These are phyloP conservation scores for Asobara japonica DNA, from an alignment of 1,140 invertebrate genomes.

Conservation along the genomic window DNA sequence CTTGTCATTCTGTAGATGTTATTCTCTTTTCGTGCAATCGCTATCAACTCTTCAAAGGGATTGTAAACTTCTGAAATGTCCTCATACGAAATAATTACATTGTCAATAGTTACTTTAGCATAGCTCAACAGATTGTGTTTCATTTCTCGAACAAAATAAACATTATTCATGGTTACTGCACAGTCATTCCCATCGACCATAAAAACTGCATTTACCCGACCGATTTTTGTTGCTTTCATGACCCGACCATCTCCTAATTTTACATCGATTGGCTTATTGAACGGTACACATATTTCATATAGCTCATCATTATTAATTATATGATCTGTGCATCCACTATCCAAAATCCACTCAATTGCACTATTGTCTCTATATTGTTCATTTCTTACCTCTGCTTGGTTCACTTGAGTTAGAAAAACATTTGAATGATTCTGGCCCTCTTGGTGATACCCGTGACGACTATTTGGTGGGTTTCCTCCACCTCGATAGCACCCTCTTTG, in stretches of 20 bases:
- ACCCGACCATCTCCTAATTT: constrained; percentile 41
- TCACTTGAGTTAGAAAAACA: constrained; percentile 27
- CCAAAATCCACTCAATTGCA: constrained; percentile 40
- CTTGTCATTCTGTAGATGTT: constrained; percentile 34
- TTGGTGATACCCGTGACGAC: not conserved
- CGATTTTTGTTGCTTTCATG: constrained; percentile 41
- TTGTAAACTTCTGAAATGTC: constrained; percentile 31
- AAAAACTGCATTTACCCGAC: constrained; percentile 33
- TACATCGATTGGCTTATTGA: constrained; percentile 37
- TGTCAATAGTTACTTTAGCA: constrained; percentile 33
- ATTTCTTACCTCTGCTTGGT: not conserved
- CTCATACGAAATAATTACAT: constrained; percentile 30
- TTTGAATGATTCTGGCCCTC: not conserved
- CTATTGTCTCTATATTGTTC: not conserved
- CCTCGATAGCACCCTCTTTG: constrained; percentile 22
- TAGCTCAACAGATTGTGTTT: constrained; percentile 38
- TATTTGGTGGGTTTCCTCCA: constrained; percentile 3
- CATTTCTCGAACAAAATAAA: constrained; percentile 39
- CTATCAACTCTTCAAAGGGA: constrained; percentile 18
- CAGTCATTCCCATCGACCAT: constrained; percentile 23
- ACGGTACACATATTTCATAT: constrained; percentile 29
- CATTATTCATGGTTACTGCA: constrained; percentile 31
- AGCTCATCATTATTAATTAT: constrained; percentile 36
- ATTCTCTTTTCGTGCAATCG: constrained; percentile 30
- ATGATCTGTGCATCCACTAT: constrained; percentile 40